A percentile compares a stretch with the other conserved stretches of the same genome.
Evolutionary conservation across 2,113 vertebrate species (phyloP).

Genomic region (Pteropus alecto): DNA sequence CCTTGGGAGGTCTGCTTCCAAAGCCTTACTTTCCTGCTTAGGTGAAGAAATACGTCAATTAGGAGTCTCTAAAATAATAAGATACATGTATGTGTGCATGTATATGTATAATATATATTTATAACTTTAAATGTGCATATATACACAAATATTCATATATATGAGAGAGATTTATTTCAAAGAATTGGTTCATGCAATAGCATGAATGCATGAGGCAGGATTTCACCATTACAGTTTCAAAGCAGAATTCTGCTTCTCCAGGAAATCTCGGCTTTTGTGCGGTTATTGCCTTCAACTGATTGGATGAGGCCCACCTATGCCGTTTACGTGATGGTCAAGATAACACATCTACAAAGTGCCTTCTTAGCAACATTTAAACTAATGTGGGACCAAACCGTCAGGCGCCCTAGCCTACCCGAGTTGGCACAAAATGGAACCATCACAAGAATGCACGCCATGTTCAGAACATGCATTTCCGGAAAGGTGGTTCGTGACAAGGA

Average conservation of each 20-base stretch:
- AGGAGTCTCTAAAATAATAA: not conserved
- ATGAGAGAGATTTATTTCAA: not conserved
- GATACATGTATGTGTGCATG: no score
- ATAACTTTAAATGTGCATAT: not conserved
- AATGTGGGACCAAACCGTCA: not conserved
- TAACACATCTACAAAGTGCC: no score
- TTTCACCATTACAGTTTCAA: accelerated
- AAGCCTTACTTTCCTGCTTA: not conserved
- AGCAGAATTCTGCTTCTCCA: not conserved
- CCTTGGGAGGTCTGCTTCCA: not conserved
- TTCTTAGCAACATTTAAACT: not conserved
- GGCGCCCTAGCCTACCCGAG: not conserved
- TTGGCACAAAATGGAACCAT: not conserved
- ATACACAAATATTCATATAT: not conserved
- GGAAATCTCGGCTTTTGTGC: not conserved
- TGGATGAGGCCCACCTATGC: no score
- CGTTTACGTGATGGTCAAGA: not conserved
- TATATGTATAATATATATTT: not conserved
- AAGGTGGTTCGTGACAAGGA: not conserved
- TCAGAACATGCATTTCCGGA: not conserved
- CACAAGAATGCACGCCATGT: not conserved
- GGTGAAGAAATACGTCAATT: not conserved
- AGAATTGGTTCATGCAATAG: not conserved
- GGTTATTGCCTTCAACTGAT: no score
- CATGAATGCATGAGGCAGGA: no score